phyloP scores from a whole-genome alignment of 2,888 invertebrate genomes.

The Heliothis peltigera region DNA sequence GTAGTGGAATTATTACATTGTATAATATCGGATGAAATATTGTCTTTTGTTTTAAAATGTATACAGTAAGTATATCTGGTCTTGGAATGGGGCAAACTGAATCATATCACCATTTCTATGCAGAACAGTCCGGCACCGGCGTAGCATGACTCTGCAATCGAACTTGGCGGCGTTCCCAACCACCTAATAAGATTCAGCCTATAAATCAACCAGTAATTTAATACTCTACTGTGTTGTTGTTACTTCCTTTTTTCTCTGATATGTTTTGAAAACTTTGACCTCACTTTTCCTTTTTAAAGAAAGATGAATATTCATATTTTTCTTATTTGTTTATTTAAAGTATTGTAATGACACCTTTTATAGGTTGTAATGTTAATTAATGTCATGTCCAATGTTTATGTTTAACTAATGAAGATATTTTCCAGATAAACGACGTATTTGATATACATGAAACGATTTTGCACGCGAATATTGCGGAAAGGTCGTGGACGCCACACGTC shows the following conservation, averaged over 20 bases:
- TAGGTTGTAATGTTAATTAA: constrained; percentile 35
- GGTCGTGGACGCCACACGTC: constrained; percentile 69
- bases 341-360: constrained; percentile 14
- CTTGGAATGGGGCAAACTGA: constrained; percentile 40
- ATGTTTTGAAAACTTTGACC: constrained; percentile 36
- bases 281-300: constrained; percentile 39
- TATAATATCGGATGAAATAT: constrained; percentile 7
- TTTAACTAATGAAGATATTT: constrained; percentile 41
- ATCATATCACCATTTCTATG: constrained; percentile 65
- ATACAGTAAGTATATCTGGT: constrained; percentile 17
- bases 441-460: constrained; percentile 47
- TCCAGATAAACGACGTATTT: constrained; percentile 48
- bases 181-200: constrained; percentile 43
- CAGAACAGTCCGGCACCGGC: constrained; percentile 63
- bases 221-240: constrained; percentile 37
- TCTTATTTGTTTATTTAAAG: constrained; percentile 34
- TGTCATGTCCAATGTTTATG: constrained; percentile 23
- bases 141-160: constrained; percentile 61
- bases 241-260: constrained; percentile 34
- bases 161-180: constrained; percentile 70
- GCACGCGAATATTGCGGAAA: constrained; percentile 55
- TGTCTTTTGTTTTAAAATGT: constrained; percentile 33
- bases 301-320: constrained; percentile 38
- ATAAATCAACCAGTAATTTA: constrained; percentile 52
- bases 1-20: constrained; percentile 2